Base-by-base conservation (phyloP, 1,140 invertebrate species). In the Bradynema listronoti region DNA sequence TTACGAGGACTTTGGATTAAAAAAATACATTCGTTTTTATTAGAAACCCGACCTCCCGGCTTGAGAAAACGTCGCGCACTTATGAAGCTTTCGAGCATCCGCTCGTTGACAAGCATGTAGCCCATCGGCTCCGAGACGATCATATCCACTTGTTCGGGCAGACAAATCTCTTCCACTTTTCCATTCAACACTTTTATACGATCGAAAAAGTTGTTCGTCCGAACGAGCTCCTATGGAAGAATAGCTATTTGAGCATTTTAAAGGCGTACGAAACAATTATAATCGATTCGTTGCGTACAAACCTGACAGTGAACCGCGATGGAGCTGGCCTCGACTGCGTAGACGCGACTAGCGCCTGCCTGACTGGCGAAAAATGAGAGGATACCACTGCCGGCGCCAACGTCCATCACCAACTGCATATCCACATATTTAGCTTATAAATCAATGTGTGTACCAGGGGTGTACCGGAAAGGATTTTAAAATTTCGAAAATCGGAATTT, bases 111-210 rank as follows among this genome's bases (percentile, higher is more conserved):
- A 9, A 99, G 81, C 94, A 98, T 98, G 75, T 98, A 98, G 27
- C 94, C 94, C 94, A 98, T 98, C 0, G 94, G 94, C 81, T 99
- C 94, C 6, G 91, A 96, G 61, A 99, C 91, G 71, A 98, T 95
- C 29, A 94, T 86, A 81, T 98, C 93, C 97, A 92, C 71, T 84
- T 84, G 30, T 80, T 97, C 92, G 4, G 91, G 91, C 58, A 98
- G 80, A 58, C 89, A 87, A 43, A 98, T 90, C 82, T 98, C 94
- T 81, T 99, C 94, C 67, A 99, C 92, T 84, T 98, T 98, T 5
- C 94, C 94, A 43, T 91, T 86, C 71, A 98, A 87, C 1, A 99
- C 90, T 62, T 87, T 83, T 55, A 98, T 91, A 73, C 85, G 85
- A 73, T 88, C 86, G 58, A 85, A 84, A 24, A 91, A 83, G 77